phyloP scores from a whole-genome alignment of 2,797 vertebrate species.

The Pyrrhura leucotis region DNA sequence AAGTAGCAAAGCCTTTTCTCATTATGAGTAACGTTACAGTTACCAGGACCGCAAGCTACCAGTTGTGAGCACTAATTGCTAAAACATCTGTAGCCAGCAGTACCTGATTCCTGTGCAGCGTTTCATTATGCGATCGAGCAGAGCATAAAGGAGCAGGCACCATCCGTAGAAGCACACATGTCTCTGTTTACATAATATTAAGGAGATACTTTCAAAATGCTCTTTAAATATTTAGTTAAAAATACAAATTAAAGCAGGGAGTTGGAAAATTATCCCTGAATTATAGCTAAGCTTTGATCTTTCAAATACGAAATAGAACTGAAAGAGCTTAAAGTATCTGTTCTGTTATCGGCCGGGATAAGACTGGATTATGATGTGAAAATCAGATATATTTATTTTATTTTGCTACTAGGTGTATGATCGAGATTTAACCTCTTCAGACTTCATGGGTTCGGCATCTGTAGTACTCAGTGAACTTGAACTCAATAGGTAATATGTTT shows the following conservation, averaged over 20 bases:
- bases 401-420: slow-evolving; percentile 86
- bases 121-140: not conserved
- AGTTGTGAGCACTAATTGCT: slow-evolving; percentile 62
- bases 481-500: slow-evolving; percentile 84
- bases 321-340: slow-evolving; percentile 27
- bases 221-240: slow-evolving; percentile 62
- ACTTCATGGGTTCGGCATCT: slow-evolving; percentile 91
- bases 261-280: slow-evolving; percentile 36
- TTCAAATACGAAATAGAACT: slow-evolving; percentile 2
- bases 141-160: slow-evolving; percentile 32
- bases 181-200: slow-evolving; percentile 14
- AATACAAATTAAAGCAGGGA: slow-evolving; percentile 37
- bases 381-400: not conserved
- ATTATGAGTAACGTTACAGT: slow-evolving; percentile 55
- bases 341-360: not conserved
- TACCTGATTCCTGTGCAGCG: slow-evolving; percentile 45
- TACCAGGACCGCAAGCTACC: slow-evolving; percentile 59
- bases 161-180: not conserved
- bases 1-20: slow-evolving; percentile 58
- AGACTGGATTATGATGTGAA: slow-evolving; percentile 15
- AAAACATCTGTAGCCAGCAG: slow-evolving; percentile 70
- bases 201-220: slow-evolving; percentile 42
- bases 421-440: slow-evolving; percentile 89
- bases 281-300: slow-evolving; percentile 50
- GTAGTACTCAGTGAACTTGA: slow-evolving; percentile 84